phyloP scores from a whole-genome alignment of 2,888 invertebrate genomes.

The Chydorus sphaericus region DNA sequence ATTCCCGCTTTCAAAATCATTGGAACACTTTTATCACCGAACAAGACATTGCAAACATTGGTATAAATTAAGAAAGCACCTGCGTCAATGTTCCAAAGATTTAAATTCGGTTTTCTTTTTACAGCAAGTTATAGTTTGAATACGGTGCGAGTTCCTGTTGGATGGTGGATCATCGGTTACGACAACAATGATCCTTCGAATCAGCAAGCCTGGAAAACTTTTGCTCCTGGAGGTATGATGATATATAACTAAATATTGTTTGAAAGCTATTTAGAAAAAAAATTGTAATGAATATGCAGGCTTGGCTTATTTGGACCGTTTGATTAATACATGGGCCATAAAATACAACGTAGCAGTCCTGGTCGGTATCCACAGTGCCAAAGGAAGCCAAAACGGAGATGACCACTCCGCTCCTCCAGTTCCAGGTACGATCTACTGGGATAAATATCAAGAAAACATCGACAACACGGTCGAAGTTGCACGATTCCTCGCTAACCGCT shows the following conservation, averaged over 20 bases:
- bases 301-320: neutral
- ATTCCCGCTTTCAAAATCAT: neutral
- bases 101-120: too few species aligned
- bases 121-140: neutral
- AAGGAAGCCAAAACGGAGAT: neutral
- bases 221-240: neutral
- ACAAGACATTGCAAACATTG: neutral
- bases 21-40: neutral
- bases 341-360: conserved; percentile 1
- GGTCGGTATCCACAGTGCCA: neutral
- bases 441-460: neutral
- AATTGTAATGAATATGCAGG: neutral
- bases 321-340: neutral
- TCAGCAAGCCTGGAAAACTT: neutral
- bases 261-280: neutral
- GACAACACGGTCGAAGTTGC: neutral
- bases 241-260: neutral
- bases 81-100: neutral
- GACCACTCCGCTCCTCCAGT: neutral
- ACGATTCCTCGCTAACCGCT: neutral
- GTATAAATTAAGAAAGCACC: neutral
- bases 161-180: neutral
- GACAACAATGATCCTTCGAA: neutral
- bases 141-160: neutral
- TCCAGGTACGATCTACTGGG: neutral